Conservation (phyloP, 2,888 invertebrate genomes). For the Frankliniella fusca region DNA sequence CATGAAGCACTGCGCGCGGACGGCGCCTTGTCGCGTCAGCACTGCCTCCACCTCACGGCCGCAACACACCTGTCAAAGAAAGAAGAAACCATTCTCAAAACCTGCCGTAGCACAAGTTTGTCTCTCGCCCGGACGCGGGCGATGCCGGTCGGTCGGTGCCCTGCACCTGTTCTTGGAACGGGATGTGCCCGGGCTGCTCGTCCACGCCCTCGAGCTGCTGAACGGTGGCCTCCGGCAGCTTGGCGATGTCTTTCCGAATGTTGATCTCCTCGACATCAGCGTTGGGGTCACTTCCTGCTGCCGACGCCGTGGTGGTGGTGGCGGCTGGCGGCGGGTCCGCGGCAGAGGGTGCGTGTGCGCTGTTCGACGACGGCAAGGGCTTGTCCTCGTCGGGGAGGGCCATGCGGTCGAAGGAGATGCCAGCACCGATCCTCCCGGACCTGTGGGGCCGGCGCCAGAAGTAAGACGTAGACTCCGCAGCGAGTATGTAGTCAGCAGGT, state of each 20-base stretch:
- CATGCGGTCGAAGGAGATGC: not conserved
- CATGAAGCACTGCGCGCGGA: too few relatives aligned
- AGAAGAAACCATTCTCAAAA: too few relatives aligned
- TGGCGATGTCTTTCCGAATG: not conserved
- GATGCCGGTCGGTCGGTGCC: too few relatives aligned
- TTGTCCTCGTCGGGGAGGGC: not conserved
- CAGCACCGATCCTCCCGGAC: not conserved
- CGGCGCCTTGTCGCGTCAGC: too few relatives aligned
- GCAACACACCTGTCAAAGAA: too few relatives aligned
- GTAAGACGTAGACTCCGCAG: not conserved
- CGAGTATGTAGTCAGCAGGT: not conserved
- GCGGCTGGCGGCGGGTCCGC: not conserved
- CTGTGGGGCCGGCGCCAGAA: not conserved
- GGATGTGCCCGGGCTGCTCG: not conserved
- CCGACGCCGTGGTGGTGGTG: not conserved
- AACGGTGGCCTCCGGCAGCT: not conserved
- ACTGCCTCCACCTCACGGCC: too few relatives aligned
- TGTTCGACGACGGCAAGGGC: not conserved
- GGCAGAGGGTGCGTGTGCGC: not conserved
- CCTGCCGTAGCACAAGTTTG: too few relatives aligned
- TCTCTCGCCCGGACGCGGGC: too few relatives aligned
- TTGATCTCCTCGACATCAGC: not conserved
- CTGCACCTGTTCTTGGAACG: slow-evolving; percentile 17
- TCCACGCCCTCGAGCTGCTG: not conserved
- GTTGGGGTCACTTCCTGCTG: not conserved